Evolutionary conservation across 1,140 invertebrate genomes (phyloP), one percentile per base, ranked within the genome.

Genomic region (Marisa cornuarietis): DNA sequence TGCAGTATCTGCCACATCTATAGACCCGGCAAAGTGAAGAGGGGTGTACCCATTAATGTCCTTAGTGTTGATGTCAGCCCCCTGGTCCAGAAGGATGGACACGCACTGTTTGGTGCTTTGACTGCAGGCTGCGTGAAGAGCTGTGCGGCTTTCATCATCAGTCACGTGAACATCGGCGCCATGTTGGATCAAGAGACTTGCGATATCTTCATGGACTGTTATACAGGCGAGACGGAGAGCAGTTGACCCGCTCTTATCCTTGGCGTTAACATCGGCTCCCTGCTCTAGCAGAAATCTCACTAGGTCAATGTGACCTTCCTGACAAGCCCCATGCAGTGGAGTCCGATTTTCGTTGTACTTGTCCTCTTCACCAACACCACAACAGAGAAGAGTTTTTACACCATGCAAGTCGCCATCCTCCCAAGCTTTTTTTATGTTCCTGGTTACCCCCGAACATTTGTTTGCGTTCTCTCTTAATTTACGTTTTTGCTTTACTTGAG

Each of bases 181-280:
- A 4, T 63, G 58, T 8, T 63, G 20, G 42, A 76, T 31, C 6
- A 13, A 20, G 24, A 76, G 24, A 10, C 42, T 42, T 22, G 26
- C 52, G 31, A 65, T 8, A 0, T 65, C 61, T 0, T 49, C 26
- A 14, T 20, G 24, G 22, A 42, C 61, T 14, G 10, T 5, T 31
- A 9, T 13, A 49, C 73, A 76, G 14, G 26, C 61, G 8, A 63
- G 0, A 9, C 49, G 10, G n/a, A 61, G 14, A 14, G 13, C 26
- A 31, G 58, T 65, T 7, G 18, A 22, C 63, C 26, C 68, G 18
- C 13, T 5, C 11, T 10, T 14, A 16, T 24, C 18, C 26, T 8
- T 18, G 13, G 58, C 73, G 24, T 63, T 76, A 18, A 76, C 73
- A 20, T 76, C 73, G 5, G 73, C 73, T 4, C 73, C 73, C 1